These are phyloP conservation scores for Prunella fulvescens DNA, from an alignment of 2,113 vertebrate genomes.

Conservation along the genomic window DNA sequence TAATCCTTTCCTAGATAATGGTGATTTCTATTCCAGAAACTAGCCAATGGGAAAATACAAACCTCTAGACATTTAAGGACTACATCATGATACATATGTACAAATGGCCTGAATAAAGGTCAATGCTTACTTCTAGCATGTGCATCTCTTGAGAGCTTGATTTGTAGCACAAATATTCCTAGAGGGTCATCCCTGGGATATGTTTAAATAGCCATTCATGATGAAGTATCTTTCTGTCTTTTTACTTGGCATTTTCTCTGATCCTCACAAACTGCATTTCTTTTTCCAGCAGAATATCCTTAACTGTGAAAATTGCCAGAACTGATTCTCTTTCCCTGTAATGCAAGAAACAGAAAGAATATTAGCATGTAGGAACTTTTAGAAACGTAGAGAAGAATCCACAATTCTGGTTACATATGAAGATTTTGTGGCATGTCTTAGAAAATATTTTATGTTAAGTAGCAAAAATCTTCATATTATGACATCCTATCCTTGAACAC, in stretches of 20 bases:
- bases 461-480: neutral
- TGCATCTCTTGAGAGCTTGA: neutral
- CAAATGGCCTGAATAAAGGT: neutral
- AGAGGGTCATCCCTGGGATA: neutral
- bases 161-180: neutral
- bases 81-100: neutral
- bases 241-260: neutral
- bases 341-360: neutral
- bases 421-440: neutral
- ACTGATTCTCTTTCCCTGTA: neutral
- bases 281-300: neutral
- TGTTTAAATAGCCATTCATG: neutral
- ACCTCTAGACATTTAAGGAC: neutral
- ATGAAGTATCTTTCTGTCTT: neutral
- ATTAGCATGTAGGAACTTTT: neutral
- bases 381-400: neutral
- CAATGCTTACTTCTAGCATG: neutral
- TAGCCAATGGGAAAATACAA: neutral
- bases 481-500: neutral
- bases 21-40: neutral
- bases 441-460: neutral
- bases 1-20: neutral
- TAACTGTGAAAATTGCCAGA: neutral
- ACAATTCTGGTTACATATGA: neutral
- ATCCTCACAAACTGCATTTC: neutral